phyloP scores from a whole-genome alignment of 2,888 invertebrate genomes.

The Plagodis pulveraria region DNA sequence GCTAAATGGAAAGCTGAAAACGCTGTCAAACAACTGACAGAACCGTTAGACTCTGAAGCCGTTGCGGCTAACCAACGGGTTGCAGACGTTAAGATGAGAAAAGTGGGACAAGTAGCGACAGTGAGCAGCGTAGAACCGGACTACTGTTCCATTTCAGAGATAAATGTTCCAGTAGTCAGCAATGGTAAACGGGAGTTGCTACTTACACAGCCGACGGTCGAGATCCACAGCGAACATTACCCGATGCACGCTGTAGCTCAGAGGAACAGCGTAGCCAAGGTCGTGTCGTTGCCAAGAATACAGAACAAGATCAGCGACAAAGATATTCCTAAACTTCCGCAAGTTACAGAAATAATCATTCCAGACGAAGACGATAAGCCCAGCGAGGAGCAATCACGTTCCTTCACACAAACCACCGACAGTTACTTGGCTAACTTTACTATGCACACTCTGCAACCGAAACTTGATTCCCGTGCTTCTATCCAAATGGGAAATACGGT shows the following conservation, averaged over 20 bases:
- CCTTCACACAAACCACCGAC: slow-evolving; percentile 65
- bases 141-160: slow-evolving; percentile 91
- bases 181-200: slow-evolving; percentile 82
- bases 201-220: slow-evolving; percentile 81
- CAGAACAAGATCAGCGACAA: slow-evolving; percentile 79
- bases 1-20: slow-evolving; percentile 87
- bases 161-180: slow-evolving; percentile 87
- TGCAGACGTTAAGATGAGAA: slow-evolving; percentile 83
- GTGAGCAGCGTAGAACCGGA: slow-evolving; percentile 86
- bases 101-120: slow-evolving; percentile 81
- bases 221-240: slow-evolving; percentile 81
- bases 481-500: slow-evolving; percentile 87
- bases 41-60: slow-evolving; percentile 83
- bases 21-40: slow-evolving; percentile 69
- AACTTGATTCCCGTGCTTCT: slow-evolving; percentile 80
- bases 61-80: slow-evolving; percentile 85
- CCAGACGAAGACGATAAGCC: slow-evolving; percentile 86
- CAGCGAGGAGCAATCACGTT: slow-evolving; percentile 64
- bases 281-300: slow-evolving; percentile 74
- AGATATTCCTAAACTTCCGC: slow-evolving; percentile 90
- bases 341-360: slow-evolving; percentile 90
- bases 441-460: slow-evolving; percentile 74
- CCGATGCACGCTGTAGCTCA: slow-evolving; percentile 68
- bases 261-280: slow-evolving; percentile 76
- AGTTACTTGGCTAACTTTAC: slow-evolving; percentile 73